Percentiles rank a stretch among this genome's conserved stretches.
phyloP scores from a whole-genome alignment of 1,140 invertebrate genomes.

The Drosophila littoralis region DNA sequence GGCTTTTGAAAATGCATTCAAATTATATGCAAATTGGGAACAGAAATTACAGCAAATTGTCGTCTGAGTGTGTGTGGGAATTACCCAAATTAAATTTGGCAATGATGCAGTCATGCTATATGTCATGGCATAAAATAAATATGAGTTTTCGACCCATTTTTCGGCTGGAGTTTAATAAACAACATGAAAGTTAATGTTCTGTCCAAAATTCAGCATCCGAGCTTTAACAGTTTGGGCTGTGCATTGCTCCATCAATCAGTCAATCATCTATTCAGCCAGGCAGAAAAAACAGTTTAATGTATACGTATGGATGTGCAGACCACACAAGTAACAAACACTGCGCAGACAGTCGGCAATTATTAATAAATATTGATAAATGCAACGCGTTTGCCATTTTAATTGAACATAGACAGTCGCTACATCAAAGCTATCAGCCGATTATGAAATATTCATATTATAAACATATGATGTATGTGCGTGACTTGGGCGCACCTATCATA shows the following conservation, averaged over 20 bases:
- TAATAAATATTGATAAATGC: conserved; percentile 34
- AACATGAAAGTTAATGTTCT: background rate
- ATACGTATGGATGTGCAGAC: background rate
- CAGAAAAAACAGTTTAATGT: background rate
- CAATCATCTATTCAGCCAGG: background rate
- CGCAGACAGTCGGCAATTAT: background rate
- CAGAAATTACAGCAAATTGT: conserved; percentile 33
- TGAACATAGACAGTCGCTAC: conserved; percentile 19
- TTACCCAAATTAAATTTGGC: background rate
- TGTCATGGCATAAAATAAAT: too few species aligned
- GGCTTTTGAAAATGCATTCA: conserved; percentile 19
- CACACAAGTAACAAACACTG: conserved; percentile 23
- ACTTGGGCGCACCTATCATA: conserved; percentile 38
- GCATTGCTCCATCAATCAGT: background rate
- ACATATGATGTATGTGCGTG: conserved; percentile 20
- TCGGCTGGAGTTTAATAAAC: too few species aligned
- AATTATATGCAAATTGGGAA: conserved; percentile 36
- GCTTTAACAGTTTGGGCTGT: background rate
- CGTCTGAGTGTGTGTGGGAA: conserved; percentile 5
- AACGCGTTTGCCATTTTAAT: conserved; percentile 23
- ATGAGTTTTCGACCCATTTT: too few species aligned
- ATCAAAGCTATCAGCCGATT: conserved; percentile 39
- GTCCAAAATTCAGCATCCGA: background rate
- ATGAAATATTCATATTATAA: conserved; percentile 27
- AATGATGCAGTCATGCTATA: background rate